phyloP scores from a whole-genome alignment of 2,797 vertebrate species.

The Enteromius unitaeniatus region DNA sequence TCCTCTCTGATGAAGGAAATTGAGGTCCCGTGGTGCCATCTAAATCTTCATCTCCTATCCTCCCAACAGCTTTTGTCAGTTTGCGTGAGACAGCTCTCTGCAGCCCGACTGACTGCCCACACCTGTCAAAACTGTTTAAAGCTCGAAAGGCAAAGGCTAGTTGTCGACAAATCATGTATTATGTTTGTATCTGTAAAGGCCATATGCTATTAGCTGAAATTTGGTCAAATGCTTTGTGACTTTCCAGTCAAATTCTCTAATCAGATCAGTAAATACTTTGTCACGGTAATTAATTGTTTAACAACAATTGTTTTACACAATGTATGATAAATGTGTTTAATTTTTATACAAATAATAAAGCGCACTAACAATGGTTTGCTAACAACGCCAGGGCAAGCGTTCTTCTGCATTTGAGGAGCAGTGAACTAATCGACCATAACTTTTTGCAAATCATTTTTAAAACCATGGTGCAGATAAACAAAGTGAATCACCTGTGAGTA shows the following conservation, averaged over 20 bases:
- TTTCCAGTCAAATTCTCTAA: background rate
- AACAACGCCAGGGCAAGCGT: background rate
- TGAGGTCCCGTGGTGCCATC: slow-evolving; percentile 11
- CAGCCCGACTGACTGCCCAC: slow-evolving; percentile 7
- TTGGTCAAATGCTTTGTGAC: background rate
- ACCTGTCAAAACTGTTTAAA: background rate
- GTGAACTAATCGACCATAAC: background rate
- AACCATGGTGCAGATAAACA: background rate
- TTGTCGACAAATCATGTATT: background rate
- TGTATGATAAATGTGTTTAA: background rate
- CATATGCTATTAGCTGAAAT: background rate
- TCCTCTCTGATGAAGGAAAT: slow-evolving; percentile 16
- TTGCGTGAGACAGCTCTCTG: background rate
- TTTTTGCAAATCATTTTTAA: background rate
- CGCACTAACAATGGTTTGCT: background rate
- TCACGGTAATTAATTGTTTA: background rate
- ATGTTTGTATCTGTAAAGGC: background rate
- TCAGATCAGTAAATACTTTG: background rate
- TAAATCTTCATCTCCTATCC: slow-evolving; percentile 29
- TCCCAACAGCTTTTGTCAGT: slow-evolving; percentile 11
- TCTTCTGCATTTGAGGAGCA: background rate
- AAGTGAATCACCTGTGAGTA: slow-evolving; percentile 87
- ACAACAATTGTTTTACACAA: background rate
- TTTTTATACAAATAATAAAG: background rate
- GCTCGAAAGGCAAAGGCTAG: background rate